phyloP scores from a whole-genome alignment of 2,113 vertebrate species.

The Coracopsis vasa region DNA sequence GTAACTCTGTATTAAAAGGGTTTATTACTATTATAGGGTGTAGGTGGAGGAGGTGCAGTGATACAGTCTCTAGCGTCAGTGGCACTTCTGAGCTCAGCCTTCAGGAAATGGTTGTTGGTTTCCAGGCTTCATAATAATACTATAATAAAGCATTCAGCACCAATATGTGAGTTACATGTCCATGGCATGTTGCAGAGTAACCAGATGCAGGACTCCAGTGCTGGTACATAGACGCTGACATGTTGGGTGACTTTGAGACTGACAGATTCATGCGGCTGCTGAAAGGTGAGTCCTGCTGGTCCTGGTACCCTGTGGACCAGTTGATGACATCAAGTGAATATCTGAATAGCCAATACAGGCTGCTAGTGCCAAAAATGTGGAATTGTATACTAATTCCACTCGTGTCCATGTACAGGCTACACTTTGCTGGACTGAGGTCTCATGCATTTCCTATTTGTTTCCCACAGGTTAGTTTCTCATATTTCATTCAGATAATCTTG shows the following conservation, averaged over 20 bases:
- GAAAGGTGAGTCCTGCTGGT: not conserved
- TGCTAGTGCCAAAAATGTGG: not conserved
- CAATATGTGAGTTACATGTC: not conserved
- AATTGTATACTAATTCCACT: not conserved
- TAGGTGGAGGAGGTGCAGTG: not conserved
- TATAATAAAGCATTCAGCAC: not conserved
- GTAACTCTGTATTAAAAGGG: not conserved
- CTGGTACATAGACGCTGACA: not conserved
- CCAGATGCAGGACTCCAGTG: not conserved
- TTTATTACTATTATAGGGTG: not conserved
- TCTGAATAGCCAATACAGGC: not conserved
- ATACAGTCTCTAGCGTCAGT: not conserved
- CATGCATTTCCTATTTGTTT: not conserved
- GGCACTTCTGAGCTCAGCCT: not conserved
- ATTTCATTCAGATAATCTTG: slow-evolving; percentile 79
- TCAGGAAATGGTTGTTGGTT: not conserved
- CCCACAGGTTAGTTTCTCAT: not conserved
- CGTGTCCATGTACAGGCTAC: not conserved
- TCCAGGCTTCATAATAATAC: not conserved
- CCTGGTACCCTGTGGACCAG: not conserved
- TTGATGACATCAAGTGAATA: not conserved
- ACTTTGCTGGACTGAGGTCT: not conserved
- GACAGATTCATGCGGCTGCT: not conserved
- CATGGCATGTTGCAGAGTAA: not conserved
- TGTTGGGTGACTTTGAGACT: not conserved